phyloP scores from a whole-genome alignment of 2,888 invertebrate genomes.

The Spodoptera littoralis region DNA sequence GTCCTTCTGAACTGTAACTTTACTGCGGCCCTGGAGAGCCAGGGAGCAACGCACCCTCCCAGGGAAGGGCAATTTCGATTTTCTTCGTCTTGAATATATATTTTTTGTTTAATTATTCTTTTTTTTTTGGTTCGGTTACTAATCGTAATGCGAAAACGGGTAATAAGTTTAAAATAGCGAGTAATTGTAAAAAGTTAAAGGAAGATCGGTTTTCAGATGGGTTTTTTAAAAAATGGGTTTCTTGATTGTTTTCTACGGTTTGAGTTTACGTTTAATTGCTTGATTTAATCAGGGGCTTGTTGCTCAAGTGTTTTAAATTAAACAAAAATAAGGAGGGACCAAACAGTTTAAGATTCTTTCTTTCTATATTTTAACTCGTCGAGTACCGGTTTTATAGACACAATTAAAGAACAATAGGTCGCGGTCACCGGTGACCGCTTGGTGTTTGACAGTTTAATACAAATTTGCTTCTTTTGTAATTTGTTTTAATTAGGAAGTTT shows the following conservation, averaged over 20 bases:
- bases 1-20: conserved; percentile 11
- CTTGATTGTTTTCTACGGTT: background rate
- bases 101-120: conserved; percentile 58
- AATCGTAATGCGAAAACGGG: conserved; percentile 49
- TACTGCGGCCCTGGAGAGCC: conserved; percentile 46
- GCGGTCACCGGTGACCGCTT: too few species aligned
- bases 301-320: background rate
- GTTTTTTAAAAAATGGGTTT: conserved; percentile 10
- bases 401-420: too few species aligned
- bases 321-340: background rate
- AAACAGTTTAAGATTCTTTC: too few species aligned
- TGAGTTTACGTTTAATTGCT: conserved; percentile 1
- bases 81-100: conserved; percentile 57
- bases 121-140: conserved; percentile 45
- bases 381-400: too few species aligned
- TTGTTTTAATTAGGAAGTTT: too few species aligned
- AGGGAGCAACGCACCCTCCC: conserved; percentile 61
- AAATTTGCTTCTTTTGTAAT: too few species aligned
- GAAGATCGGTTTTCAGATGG: conserved; percentile 16
- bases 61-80: conserved; percentile 58
- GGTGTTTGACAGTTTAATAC: too few species aligned
- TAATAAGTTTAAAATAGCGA: conserved; percentile 45
- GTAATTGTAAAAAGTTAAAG: conserved; percentile 41
- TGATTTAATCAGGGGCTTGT: background rate
- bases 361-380: too few species aligned